These are phyloP conservation scores for Lethenteron camtschaticum DNA, from an alignment of 2,113 vertebrate genomes.

Conservation along the genomic window DNA sequence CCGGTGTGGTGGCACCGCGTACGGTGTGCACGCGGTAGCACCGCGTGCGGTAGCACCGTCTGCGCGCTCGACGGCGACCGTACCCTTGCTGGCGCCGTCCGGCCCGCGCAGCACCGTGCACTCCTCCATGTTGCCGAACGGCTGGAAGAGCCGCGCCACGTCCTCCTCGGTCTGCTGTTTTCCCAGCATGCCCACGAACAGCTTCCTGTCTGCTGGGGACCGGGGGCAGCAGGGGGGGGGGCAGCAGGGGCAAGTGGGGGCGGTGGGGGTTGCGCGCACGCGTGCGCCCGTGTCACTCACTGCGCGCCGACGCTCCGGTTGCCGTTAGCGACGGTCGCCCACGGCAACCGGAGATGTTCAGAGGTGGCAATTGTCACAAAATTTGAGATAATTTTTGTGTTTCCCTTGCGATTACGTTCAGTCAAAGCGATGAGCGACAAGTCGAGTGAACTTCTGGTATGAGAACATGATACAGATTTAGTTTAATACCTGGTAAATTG, in stretches of 20 bases:
- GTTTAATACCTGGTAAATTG: too few relatives aligned
- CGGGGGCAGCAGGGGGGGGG: neutral
- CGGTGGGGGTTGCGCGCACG: slow-evolving; percentile 11
- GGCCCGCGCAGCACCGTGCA: slow-evolving; percentile 88
- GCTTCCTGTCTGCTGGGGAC: slow-evolving; percentile 49
- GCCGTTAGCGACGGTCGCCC: neutral
- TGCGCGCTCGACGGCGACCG: slow-evolving; percentile 1
- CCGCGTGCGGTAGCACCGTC: too few relatives aligned
- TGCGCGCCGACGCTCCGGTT: neutral
- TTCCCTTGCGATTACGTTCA: too few relatives aligned
- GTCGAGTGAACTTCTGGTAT: too few relatives aligned
- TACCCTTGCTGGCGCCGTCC: slow-evolving; percentile 98
- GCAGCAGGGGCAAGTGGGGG: neutral
- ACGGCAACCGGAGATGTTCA: too few relatives aligned
- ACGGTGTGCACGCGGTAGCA: too few relatives aligned
- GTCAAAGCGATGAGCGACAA: too few relatives aligned
- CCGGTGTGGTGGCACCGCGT: too few relatives aligned
- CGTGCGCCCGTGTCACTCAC: neutral
- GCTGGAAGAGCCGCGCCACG: slow-evolving; percentile 84
- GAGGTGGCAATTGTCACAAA: too few relatives aligned
- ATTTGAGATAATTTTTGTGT: too few relatives aligned
- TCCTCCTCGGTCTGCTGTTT: slow-evolving; percentile 98
- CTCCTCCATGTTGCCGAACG: slow-evolving; percentile 89
- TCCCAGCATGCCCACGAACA: slow-evolving; percentile 98
- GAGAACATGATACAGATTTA: too few relatives aligned